Base-by-base conservation (phyloP, 2,113 vertebrate genomes). In the Hippocampus abdominalis region DNA sequence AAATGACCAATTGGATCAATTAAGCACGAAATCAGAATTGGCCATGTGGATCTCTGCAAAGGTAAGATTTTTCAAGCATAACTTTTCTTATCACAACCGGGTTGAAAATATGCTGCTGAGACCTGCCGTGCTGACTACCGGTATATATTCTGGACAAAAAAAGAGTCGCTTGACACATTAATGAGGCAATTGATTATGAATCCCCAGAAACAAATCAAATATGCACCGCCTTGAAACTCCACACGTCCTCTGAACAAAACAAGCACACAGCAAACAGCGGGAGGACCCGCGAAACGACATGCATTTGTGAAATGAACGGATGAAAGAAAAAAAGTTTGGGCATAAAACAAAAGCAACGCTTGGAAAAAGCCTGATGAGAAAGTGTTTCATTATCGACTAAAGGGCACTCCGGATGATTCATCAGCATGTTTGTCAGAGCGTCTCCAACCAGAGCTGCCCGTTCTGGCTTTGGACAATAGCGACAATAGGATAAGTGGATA, bases 401-500 rank as follows among this genome's bases (percentile, higher is more conserved):
- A 11, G 27, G 57, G 57, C 32, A 20, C 8, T 40, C 62, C 15
- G 11, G 7, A 68, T 40, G 71, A 80, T 21, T 71, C 75, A 85
- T 72, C 57, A 42, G 74, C 68, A 70, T 51, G 61, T 78, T 72
- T 40, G 59, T 74, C 78, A 67, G 60, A 71, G 63, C 42, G 6
- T 21, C 36, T 64, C 66, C 36, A 39, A 70, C 65, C 73, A 71
- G 21, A 46, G 44, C 36, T 23, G 25, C 32, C 64, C 0, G 12
- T 60, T 66, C 51, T 53, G 71, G 42, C 68, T 21, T 3, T 46
- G 68, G 64, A 77, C 74, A 79, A 71, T 23, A 40, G 71, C 16
- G 68, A 83, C 70, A 74, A 75, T 63, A 71, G 66, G 71, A 83
- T 81, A 77, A 89, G 81, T 83, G 78, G 78, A 86, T 87, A 81